phyloP scores from a whole-genome alignment of 1,140 invertebrate species.

The Nebria ingens region DNA sequence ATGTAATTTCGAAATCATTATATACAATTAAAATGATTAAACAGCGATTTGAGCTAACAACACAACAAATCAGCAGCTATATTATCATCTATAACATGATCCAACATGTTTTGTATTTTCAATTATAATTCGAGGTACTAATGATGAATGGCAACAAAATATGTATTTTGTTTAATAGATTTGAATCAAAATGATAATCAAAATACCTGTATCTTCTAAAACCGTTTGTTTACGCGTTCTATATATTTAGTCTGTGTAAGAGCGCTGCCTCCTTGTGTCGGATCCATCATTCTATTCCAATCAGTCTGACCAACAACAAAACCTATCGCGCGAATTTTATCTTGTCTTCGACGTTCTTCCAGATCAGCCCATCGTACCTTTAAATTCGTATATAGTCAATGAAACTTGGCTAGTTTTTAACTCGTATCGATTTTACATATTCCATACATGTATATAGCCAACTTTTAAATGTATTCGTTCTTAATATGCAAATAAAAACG shows the following conservation, averaged over 20 bases:
- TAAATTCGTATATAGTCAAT: conserved; percentile 17
- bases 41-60: too few relatives aligned
- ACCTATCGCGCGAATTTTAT: conserved; percentile 83
- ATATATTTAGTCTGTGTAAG: conserved; percentile 93
- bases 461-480: not conserved
- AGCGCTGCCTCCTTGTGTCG: conserved; percentile 74
- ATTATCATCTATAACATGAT: too few relatives aligned
- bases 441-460: too few relatives aligned
- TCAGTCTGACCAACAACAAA: conserved; percentile 93
- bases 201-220: conserved; percentile 7
- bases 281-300: conserved; percentile 90
- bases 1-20: too few relatives aligned
- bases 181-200: too few relatives aligned
- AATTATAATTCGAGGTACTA: too few relatives aligned
- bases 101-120: too few relatives aligned
- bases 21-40: too few relatives aligned
- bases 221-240: conserved; percentile 39
- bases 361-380: conserved; percentile 97
- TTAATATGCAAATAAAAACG: not conserved
- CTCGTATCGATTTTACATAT: too few relatives aligned
- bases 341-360: conserved; percentile 80
- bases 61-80: too few relatives aligned
- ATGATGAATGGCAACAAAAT: too few relatives aligned
- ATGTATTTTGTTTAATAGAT: too few relatives aligned
- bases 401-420: not conserved